Conservation (phyloP, 2,113 vertebrate genomes). For the Hystrix cristata region DNA sequence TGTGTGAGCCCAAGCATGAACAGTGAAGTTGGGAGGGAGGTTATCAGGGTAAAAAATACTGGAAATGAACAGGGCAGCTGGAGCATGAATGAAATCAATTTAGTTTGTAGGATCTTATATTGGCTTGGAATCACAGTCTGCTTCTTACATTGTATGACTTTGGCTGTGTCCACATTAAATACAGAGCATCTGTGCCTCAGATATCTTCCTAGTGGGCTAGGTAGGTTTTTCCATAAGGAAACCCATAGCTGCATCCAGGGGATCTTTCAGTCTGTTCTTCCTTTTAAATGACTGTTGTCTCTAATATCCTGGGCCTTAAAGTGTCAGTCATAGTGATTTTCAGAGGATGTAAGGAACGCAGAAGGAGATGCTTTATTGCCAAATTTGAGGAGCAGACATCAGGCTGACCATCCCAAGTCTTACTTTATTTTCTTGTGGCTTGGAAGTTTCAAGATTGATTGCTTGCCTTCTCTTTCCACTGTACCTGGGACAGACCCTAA, state of each 20-base stretch:
- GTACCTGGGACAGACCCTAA: conserved; percentile 53
- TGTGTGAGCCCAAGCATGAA: conserved; percentile 66
- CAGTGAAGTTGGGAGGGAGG: conserved; percentile 40
- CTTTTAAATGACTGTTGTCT: not conserved
- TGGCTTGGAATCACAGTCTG: conserved; percentile 34
- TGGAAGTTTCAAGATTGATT: not conserved
- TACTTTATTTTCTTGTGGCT: not conserved
- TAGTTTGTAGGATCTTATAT: conserved; percentile 59
- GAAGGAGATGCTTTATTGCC: not conserved
- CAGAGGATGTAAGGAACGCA: conserved; percentile 6
- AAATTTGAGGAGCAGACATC: conserved; percentile 21
- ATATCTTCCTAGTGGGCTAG: not conserved
- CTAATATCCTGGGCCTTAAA: not conserved
- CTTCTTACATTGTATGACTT: conserved; percentile 5
- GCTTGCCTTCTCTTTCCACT: not conserved
- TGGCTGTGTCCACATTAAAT: not conserved
- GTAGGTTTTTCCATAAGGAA: not conserved
- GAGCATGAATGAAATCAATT: conserved; percentile 59
- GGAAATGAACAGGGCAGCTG: conserved; percentile 50
- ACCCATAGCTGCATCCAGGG: not conserved
- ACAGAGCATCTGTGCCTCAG: not conserved
- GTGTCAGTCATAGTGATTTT: conserved; percentile 33
- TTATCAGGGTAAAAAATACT: conserved; percentile 55
- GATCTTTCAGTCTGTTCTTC: not conserved
- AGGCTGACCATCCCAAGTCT: not conserved